Percentiles rank a stretch among this genome's conserved stretches.
Evolutionary conservation across 2,797 vertebrate genomes (phyloP).

Genomic region (Champsocephalus gunnari): DNA sequence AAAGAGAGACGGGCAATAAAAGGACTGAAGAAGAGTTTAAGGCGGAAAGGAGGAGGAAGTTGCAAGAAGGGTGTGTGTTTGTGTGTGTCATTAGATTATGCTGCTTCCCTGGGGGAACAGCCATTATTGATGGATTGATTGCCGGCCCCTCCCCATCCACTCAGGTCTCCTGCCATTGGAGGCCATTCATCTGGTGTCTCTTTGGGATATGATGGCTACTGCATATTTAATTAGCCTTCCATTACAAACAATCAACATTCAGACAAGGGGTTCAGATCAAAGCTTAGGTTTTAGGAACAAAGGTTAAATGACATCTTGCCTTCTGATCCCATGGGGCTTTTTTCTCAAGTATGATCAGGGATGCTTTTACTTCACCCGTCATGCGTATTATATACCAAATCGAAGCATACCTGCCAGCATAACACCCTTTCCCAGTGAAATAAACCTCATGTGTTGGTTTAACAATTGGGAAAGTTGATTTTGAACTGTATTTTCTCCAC

Average conservation of each 20-base stretch:
- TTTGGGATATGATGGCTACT: conserved; percentile 67
- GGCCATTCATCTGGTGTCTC: conserved; percentile 73
- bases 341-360: conserved; percentile 8
- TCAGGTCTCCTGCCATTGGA: conserved; percentile 65
- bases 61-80: conserved; percentile 51
- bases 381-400: background rate
- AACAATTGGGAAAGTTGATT: too few relatives aligned
- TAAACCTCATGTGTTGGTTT: too few relatives aligned
- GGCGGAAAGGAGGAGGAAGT: conserved; percentile 61
- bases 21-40: conserved; percentile 42
- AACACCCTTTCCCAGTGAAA: too few relatives aligned
- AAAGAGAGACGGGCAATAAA: conserved; percentile 37
- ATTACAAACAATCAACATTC: conserved; percentile 64
- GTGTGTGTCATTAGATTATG: conserved; percentile 78
- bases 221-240: conserved; percentile 78
- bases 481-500: too few relatives aligned
- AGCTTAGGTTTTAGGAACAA: conserved; percentile 35
- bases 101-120: conserved; percentile 67
- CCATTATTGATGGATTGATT: conserved; percentile 83
- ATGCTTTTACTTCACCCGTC: background rate
- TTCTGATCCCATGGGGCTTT: conserved; percentile 20
- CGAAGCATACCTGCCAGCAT: background rate
- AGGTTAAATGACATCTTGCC: conserved; percentile 46
- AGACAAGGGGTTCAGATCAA: conserved; percentile 38
- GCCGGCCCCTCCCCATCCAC: conserved; percentile 72